Percentiles rank a stretch among this genome's conserved stretches.
Conservation (phyloP, 2,797 vertebrate genomes). For the Danio albolineatus region DNA sequence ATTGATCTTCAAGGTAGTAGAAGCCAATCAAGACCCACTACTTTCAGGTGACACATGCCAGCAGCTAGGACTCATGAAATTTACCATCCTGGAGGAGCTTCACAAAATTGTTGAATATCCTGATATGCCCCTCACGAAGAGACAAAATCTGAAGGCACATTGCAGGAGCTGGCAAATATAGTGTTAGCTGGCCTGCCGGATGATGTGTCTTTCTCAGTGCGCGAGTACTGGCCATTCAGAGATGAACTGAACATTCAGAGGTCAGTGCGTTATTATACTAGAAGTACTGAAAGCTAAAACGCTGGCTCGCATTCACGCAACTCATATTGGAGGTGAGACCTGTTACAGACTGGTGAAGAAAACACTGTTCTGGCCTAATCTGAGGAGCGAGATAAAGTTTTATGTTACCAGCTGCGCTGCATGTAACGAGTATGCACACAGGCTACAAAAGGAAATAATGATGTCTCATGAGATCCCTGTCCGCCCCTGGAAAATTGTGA, state of each 20-base stretch:
- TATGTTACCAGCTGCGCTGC: not conserved
- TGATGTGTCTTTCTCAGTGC: not conserved
- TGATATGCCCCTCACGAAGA: not conserved
- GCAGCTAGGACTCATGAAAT: conserved; percentile 26
- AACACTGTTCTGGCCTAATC: not conserved
- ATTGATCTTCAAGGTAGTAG: conserved; percentile 43
- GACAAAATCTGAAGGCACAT: not conserved
- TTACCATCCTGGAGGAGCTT: conserved; percentile 45
- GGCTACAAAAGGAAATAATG: conserved; percentile 31
- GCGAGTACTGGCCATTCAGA: conserved; percentile 8
- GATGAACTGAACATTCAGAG: conserved; percentile 13
- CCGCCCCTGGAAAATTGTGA: conserved; percentile 19
- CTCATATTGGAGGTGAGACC: not conserved
- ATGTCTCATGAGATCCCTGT: conserved; percentile 16
- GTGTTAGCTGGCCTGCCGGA: not conserved
- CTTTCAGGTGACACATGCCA: conserved; percentile 43
- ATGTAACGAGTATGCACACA: conserved; percentile 14
- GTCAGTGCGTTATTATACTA: conserved; percentile 13
- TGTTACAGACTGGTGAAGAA: not conserved
- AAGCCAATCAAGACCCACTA: conserved; percentile 36
- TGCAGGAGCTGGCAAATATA: not conserved
- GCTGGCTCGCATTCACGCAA: not conserved
- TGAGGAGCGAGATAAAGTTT: not conserved
- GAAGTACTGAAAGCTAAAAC: conserved; percentile 4
- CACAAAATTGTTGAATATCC: not conserved